phyloP scores from a whole-genome alignment of 2,797 vertebrate genomes.

The Eremophila alpestris region DNA sequence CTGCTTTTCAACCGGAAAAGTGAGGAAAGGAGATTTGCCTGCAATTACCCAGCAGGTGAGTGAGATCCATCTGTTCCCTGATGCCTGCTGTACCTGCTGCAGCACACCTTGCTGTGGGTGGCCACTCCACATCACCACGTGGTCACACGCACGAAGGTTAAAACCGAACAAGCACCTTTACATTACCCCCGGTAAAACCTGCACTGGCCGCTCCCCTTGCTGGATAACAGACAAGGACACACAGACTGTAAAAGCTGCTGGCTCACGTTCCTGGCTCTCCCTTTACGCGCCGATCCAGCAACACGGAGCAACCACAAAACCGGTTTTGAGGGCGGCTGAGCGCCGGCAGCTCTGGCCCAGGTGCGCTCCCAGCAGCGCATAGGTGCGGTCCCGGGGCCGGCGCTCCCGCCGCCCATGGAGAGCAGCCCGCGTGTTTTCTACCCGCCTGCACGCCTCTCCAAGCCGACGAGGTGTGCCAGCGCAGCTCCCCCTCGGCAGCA shows the following conservation, averaged over 20 bases:
- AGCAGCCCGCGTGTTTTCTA: not conserved
- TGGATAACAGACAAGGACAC: not conserved
- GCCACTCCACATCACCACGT: not conserved
- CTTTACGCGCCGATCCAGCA: not conserved
- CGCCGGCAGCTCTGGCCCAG: not conserved
- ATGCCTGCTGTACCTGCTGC: not conserved
- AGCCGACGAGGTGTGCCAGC: not conserved
- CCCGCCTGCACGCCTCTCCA: not conserved
- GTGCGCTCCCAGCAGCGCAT: not conserved
- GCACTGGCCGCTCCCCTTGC: not conserved
- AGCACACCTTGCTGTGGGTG: not conserved
- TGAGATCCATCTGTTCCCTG: not conserved
- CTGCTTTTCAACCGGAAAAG: not conserved
- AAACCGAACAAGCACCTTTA: not conserved
- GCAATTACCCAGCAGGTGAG: not conserved
- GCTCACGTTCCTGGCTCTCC: not conserved
- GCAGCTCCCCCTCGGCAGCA: not conserved
- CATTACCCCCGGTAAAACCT: not conserved
- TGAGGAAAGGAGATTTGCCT: not conserved
- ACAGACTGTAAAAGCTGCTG: accelerated
- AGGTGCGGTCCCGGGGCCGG: not conserved
- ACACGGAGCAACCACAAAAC: accelerated
- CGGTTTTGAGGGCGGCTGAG: accelerated
- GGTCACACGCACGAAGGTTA: not conserved
- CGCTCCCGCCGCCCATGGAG: not conserved